Base-by-base conservation (phyloP, 2,888 invertebrate species). In the Timandra comae region DNA sequence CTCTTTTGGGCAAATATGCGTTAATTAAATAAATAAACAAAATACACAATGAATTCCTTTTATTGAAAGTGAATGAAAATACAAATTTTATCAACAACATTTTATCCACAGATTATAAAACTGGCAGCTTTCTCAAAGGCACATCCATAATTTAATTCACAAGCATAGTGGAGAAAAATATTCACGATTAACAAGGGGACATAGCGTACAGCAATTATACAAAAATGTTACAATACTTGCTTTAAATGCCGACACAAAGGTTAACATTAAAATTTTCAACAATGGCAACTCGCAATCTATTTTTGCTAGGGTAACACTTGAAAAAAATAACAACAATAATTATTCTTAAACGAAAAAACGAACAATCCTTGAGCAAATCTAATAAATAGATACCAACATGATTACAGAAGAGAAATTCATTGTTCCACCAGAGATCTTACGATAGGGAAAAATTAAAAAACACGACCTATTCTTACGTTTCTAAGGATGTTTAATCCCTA, bases 281-380 rank as follows among this genome's bases (percentile, higher is more conserved):
- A 41, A 43, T 40, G 45, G 46, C 43, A 41, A 41, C 40, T 27
- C 38, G 30, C 38, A 34, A 29, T 30, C 23, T 30, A 25, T 33
- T n/a, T n/a, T n/a, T n/a, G n/a, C n/a, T n/a, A 31, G 36, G 43
- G 36, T 34, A 45, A 42, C 40, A 40, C 45, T 43, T 40, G 36
- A 33, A 36, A 35, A 41, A 38, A 43, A 28, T 41, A 41, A 39
- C 42, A 38, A 39, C 29, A 35, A 24, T 30, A 37, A 32, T 34
- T 32, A 39, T 27, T 29, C 22, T 34, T 31, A 36, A 29, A 33
- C 38, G 30, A 38, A 38, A 35, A 45, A 51, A 50, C 33, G 45
- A 75, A 74, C 71, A 72, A 55, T 73, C 71, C 74, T 78, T 78
- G 79, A 80, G 79, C 80, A 78, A 73, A 55, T 49, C 35, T 46